Base-by-base conservation (phyloP, 2,888 invertebrate species). In the Acanthococcus lagerstroemiae region DNA sequence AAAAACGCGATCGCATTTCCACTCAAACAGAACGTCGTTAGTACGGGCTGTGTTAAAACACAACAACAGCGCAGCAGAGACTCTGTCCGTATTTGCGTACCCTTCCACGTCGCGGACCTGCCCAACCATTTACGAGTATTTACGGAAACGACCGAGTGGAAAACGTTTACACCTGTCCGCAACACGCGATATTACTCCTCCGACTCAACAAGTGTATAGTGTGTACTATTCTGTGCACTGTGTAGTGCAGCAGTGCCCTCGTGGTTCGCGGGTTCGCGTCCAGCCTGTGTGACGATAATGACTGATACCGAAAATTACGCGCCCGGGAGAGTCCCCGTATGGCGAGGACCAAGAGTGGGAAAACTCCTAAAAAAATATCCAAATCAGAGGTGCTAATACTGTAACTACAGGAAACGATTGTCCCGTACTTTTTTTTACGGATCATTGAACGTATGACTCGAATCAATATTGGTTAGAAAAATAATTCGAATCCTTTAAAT, bases 151-250 rank as follows among this genome's bases (percentile, higher is more conserved):
- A 4, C 50, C 60, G 60, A 60, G 48, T 46, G 48, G 6, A 26
- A 60, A 60, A 60, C 60, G 48, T 60, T 60, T 60, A 60, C 60
- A 60, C 60, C 60, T 60, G 60, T 60, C 50, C 27, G 27, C 37
- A n/a, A n/a, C 3, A 37, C 3, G n/a, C 37, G 37, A 37, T 37
- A 37, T 37, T 37, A 37, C n/a, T 37, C n/a, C n/a, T 9, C 37
- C 12, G 37, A 37, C 37, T 37, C 37, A 37, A 37, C 37, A 37
- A 37, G 37, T 37, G n/a, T 37, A 15, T n/a, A 37, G n/a, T 37
- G 37, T 15, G 37, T 37, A 37, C n/a, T n/a, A n/a, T n/a, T n/a
- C n/a, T n/a, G n/a, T n/a, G n/a, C n/a, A n/a, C n/a, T n/a, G n/a
- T n/a, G n/a, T n/a, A n/a, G n/a, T n/a, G n/a, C n/a, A n/a, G n/a